These are phyloP conservation scores for Drosophila littoralis DNA, from an alignment of 1,140 invertebrate genomes.

Conservation along the genomic window DNA sequence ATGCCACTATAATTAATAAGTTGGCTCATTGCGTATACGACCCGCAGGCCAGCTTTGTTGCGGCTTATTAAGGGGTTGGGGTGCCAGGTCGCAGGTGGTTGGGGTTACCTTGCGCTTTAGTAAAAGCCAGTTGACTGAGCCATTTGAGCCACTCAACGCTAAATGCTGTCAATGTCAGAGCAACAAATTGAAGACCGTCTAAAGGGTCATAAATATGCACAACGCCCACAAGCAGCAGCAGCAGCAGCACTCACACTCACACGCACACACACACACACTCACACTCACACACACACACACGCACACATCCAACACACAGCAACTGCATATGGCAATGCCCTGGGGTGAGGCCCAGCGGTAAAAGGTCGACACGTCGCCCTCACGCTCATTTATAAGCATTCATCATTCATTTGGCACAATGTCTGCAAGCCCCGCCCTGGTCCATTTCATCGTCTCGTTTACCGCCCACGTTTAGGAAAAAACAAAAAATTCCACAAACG, in stretches of 20 bases:
- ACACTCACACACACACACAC: background rate
- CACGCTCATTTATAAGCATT: conserved; percentile 75
- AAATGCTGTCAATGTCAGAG: conserved; percentile 45
- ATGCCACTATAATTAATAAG: conserved; percentile 53
- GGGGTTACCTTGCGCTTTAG: conserved; percentile 13
- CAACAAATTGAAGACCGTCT: conserved; percentile 42
- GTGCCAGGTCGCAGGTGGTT: background rate
- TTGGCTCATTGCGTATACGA: conserved; percentile 32
- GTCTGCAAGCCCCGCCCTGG: conserved; percentile 23
- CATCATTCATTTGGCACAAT: conserved; percentile 73
- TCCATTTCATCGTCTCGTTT: background rate
- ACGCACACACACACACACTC: conserved; percentile 3
- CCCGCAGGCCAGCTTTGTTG: conserved; percentile 30
- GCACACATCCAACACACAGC: conserved; percentile 5
- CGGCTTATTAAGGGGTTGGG: conserved; percentile 3
- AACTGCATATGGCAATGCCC: conserved; percentile 39
- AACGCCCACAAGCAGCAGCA: conserved; percentile 1
- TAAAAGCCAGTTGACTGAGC: conserved; percentile 29
- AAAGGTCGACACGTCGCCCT: conserved; percentile 62
- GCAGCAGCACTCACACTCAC: conserved; percentile 9
- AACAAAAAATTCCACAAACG: conserved; percentile 65
- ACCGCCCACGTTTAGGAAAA: conserved; percentile 1
- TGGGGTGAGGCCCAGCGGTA: conserved; percentile 24
- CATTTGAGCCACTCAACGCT: conserved; percentile 33
- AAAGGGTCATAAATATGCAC: conserved; percentile 57